Base-by-base conservation (phyloP, 2,113 vertebrate genomes). In the Meriones unguiculatus region DNA sequence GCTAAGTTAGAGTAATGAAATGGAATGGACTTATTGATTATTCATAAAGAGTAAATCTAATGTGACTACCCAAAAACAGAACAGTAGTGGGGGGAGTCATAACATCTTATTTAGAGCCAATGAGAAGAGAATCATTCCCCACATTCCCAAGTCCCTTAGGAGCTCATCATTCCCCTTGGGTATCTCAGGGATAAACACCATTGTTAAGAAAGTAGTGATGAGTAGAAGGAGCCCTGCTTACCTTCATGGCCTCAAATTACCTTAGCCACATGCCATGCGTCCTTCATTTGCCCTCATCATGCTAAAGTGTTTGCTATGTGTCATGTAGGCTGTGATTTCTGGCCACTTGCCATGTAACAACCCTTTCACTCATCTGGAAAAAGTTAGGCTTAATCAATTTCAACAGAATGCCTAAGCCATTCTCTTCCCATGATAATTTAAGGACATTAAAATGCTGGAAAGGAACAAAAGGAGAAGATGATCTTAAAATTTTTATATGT, bases 391-490 rank as follows among this genome's bases (percentile, higher is more conserved):
- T 87, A 64, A 85, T 75, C 54, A 89, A 92, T n/a, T 84, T 57
- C 54, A 54, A 52, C 24, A 17, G 25, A 41, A 93, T 59, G 8
- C 7, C 30, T 15, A 7, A 54, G 10, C 18, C 78, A 76, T 50
- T 67, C n/a, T 94, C 41, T 75, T 57, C 41, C 70, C 52, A 54
- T 70, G 54, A 90, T 87, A 75, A 94, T 91, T 77, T 84, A 77
- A 59, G 7, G 32, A 90, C 87, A 32, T 84, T 82, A 50, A 24
- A 93, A 87, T 50, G 25, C n/a, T 94, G 52, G 32, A 96, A 77
- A n/a, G 54, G 77, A 73, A 85, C 25, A 84, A 70, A 90, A 84
- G 28, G 25, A 67, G 78, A 28, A 54, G 22, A 89, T 11, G 41
- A 57, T 17, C 50, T 87, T 81, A 18, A 76, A 50, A 76, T 6